These are phyloP conservation scores for Galeopsomyia nigrocyanea DNA, from an alignment of 2,888 invertebrate species.

Conservation along the genomic window DNA sequence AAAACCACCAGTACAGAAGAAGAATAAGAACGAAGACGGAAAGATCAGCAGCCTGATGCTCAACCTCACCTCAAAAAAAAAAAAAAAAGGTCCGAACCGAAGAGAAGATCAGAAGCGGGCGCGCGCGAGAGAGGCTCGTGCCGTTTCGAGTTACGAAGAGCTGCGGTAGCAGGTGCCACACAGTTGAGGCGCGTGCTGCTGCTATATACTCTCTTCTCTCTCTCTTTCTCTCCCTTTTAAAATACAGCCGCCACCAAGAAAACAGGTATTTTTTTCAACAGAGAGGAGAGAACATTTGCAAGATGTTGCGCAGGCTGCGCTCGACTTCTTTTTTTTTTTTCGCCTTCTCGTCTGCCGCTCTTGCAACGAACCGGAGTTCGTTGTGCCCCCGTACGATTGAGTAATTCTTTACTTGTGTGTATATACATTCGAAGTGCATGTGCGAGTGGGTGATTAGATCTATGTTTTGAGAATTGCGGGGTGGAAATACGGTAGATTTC, in stretches of 20 bases:
- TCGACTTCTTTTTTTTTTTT: constrained; percentile 7
- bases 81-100: constrained; percentile 23
- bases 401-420: too few relatives aligned
- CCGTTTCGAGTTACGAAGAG: constrained; percentile 53
- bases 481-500: too few relatives aligned
- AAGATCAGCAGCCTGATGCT: too few relatives aligned
- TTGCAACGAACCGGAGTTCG: too few relatives aligned
- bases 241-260: constrained; percentile 3
- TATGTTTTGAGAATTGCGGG: too few relatives aligned
- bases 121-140: constrained; percentile 56
- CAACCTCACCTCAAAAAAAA: constrained; percentile 6
- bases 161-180: constrained; percentile 63
- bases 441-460: too few relatives aligned
- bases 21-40: too few relatives aligned
- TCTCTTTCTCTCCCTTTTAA: constrained; percentile 6
- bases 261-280: constrained; percentile 47
- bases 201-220: background rate
- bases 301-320: constrained; percentile 58
- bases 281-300: constrained; percentile 56
- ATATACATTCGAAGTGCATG: too few relatives aligned
- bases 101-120: constrained; percentile 21
- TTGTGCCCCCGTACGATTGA: too few relatives aligned
- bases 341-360: background rate
- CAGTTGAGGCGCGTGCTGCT: constrained; percentile 49
- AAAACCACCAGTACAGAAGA: too few relatives aligned